Evolutionary conservation across 1,140 invertebrate species (phyloP).

Genomic region (silkworm (Bombyx mori)): ASM3026992v2 NC_085119.1:11572001-11572500

Average conservation of each 20-base stretch:
- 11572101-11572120: slow-evolving; percentile 17
- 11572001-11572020: slow-evolving; percentile 12
- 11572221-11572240: slow-evolving; percentile 34
- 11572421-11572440: slow-evolving; percentile 11
- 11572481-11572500: too few species aligned
- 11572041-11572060: slow-evolving; percentile 24
- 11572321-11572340: slow-evolving; percentile 5
- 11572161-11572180: slow-evolving; percentile 39
- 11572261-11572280: slow-evolving; percentile 17
- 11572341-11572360: slow-evolving; percentile 5
- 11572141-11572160: slow-evolving; percentile 47
- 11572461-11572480: not conserved
- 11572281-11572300: slow-evolving; percentile 15
- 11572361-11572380: not conserved
- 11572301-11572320: slow-evolving; percentile 13
- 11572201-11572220: slow-evolving; percentile 28
- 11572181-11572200: slow-evolving; percentile 22
- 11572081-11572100: slow-evolving; percentile 17
- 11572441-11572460: slow-evolving; percentile 10
- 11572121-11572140: slow-evolving; percentile 39
- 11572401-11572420: slow-evolving; percentile 7
- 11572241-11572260: slow-evolving; percentile 37
- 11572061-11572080: slow-evolving; percentile 34
- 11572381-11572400: too few species aligned
- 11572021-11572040: slow-evolving; percentile 18